phyloP scores from a whole-genome alignment of 2,797 vertebrate species.

The Acrocephalus scirpaceus region DNA sequence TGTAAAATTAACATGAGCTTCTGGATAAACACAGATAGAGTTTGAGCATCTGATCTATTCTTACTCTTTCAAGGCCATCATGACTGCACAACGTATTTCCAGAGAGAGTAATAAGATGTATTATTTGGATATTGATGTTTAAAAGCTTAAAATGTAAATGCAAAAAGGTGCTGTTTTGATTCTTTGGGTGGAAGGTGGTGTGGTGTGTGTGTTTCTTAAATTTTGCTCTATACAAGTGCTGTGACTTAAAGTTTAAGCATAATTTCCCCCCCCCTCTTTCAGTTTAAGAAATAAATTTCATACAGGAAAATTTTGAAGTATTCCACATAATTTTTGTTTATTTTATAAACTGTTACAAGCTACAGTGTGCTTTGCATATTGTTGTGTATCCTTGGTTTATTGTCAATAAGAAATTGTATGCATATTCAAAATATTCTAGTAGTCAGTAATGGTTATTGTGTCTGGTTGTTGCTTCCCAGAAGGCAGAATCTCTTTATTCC shows the following conservation, averaged over 20 bases:
- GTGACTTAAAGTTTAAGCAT: background rate
- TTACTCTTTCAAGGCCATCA: constrained; percentile 11
- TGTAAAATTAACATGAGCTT: background rate
- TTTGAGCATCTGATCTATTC: background rate
- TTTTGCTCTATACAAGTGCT: background rate
- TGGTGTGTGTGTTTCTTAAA: background rate
- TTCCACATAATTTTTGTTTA: background rate
- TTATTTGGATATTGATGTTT: background rate
- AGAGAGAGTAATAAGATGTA: background rate
- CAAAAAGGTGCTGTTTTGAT: background rate
- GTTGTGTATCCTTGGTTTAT: background rate
- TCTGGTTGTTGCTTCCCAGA: constrained; percentile 20
- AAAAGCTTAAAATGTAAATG: background rate
- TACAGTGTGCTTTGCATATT: background rate
- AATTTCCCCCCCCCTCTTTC: accelerated
- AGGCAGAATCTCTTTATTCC: constrained; percentile 27
- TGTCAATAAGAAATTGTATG: background rate
- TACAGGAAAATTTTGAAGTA: background rate
- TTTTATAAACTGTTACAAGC: background rate
- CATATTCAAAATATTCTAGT: background rate
- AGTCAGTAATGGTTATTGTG: constrained; percentile 13
- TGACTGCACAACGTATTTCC: background rate
- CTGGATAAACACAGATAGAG: background rate
- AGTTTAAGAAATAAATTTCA: background rate
- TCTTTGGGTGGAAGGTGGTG: background rate